Evolutionary conservation across 2,888 invertebrate species (phyloP).

Genomic region (Lysandra coridon): DNA sequence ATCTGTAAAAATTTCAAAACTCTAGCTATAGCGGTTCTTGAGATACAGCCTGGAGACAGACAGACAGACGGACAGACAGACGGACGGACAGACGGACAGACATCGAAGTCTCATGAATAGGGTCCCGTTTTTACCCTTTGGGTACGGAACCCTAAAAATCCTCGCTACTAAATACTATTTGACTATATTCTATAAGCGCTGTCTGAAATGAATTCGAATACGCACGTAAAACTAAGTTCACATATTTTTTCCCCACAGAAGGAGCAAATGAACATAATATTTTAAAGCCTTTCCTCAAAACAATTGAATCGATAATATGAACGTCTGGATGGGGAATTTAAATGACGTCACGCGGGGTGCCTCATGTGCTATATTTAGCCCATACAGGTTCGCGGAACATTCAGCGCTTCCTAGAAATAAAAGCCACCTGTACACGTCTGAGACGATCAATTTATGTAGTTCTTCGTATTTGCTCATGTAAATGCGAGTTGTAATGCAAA

Average conservation of each 20-base stretch:
- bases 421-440: slow-evolving; percentile 66
- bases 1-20: too few relatives aligned
- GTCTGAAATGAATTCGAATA: neutral
- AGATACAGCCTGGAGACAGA: too few relatives aligned
- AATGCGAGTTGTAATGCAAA: neutral
- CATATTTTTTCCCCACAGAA: neutral
- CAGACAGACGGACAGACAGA: too few relatives aligned
- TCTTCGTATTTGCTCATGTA: slow-evolving; percentile 21
- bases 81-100: too few relatives aligned
- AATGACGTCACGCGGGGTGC: slow-evolving; percentile 54
- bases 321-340: neutral
- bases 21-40: too few relatives aligned
- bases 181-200: neutral
- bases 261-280: neutral
- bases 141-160: too few relatives aligned
- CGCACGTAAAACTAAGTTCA: neutral
- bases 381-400: slow-evolving; percentile 61
- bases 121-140: too few relatives aligned
- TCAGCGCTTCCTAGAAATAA: slow-evolving; percentile 58
- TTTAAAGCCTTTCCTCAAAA: neutral
- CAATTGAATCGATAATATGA: neutral
- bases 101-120: too few relatives aligned
- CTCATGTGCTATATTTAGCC: slow-evolving; percentile 30
- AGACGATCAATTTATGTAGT: slow-evolving; percentile 56
- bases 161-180: too few relatives aligned